Base-by-base conservation (phyloP, 2,113 vertebrate species). In the Nanorana parkeri region DNA sequence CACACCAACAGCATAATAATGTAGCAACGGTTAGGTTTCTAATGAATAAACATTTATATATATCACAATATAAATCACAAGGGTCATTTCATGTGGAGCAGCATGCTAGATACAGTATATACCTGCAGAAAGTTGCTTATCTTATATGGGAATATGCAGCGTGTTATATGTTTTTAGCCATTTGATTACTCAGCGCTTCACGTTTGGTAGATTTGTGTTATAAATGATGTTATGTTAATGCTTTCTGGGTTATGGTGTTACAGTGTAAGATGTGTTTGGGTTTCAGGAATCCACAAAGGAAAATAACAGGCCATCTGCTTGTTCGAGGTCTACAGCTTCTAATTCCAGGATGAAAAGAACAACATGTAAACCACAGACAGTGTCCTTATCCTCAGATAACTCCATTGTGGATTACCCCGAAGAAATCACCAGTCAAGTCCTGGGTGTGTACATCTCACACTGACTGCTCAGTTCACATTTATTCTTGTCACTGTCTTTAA, bases 391-490 rank as follows among this genome's bases (percentile, higher is more conserved):
- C 24, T 29, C 21, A 4, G 32, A 67, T 69, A 28, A 19, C 17
- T 20, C 54, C 24, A 51, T n/a, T 19, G 32, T 36, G 29, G 23
- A 51, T 19, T 63, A 63, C 20, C 17, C 60, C 20, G 78, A 84
- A 26, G 83, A 81, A 29, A 56, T 65, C 17, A 75, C 24, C 23
- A 84, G 54, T 55, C 54, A 23, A 63, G 69, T 81, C 19, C 29
- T 68, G 2, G 83, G 83, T 84, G 54, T 60, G 83, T 74, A 28
- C 17, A 11, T 63, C 60, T 24, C 8, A 24, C 1, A 15, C 60
- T 63, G 21, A 63, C 21, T 63, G 60, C 21, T 24, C 60, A 24
- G 16, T 5, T 63, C 60, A 63, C 26, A 63, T 24, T 63, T 16
- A 16, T 23, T 23, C 21, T 21, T 24, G 23, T 63, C 21, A 8